These are phyloP conservation scores for Drosophila rhopaloa DNA, from an alignment of 1,140 invertebrate species.

Conservation along the genomic window DNA sequence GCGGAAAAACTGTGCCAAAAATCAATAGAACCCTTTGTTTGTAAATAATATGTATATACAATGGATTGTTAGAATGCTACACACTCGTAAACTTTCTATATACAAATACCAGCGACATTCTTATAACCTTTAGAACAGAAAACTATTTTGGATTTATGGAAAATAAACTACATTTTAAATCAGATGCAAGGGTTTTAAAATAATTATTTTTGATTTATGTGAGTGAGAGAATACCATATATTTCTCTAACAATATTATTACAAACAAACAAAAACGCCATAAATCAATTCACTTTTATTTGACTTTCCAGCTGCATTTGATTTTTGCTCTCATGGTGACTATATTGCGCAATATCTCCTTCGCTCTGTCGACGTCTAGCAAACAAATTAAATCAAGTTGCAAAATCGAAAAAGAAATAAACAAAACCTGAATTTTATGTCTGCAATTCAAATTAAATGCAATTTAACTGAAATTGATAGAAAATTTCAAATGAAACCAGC, in stretches of 20 bases:
- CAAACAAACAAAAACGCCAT: neutral
- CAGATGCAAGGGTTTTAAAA: neutral
- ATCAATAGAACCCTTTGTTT: neutral
- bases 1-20: constrained; percentile 41
- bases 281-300: constrained; percentile 26
- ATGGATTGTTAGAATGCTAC: no score
- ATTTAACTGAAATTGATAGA: constrained; percentile 69
- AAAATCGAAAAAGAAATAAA: constrained; percentile 40
- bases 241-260: neutral
- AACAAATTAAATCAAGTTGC: constrained; percentile 70
- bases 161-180: neutral
- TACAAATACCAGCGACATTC: neutral
- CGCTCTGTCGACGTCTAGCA: constrained; percentile 34
- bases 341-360: constrained; percentile 48
- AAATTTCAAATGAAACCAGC: constrained; percentile 8
- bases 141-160: neutral
- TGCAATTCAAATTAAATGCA: constrained; percentile 70
- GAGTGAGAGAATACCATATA: neutral
- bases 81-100: neutral
- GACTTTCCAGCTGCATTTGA: constrained; percentile 38
- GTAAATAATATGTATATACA: neutral
- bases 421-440: constrained; percentile 41
- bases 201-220: neutral
- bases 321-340: constrained; percentile 4
- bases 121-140: no score